Conservation (phyloP, 2,888 invertebrate species). For the Cremastinae sp. region DNA sequence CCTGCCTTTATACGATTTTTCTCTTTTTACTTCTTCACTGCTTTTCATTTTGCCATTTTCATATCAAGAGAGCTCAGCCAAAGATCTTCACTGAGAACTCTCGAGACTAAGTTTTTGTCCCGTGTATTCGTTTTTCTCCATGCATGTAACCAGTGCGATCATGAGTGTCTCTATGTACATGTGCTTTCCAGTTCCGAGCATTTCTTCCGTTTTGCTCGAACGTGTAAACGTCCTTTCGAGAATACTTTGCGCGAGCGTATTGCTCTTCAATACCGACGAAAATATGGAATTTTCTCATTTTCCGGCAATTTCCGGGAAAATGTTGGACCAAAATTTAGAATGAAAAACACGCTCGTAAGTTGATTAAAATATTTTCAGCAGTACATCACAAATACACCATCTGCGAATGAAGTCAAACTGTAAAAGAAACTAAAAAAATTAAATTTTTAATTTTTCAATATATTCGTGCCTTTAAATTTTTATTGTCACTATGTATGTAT, state of each 20-base stretch:
- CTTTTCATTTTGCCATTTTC: conserved; percentile 44
- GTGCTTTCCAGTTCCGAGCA: too few relatives aligned
- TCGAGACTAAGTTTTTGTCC: conserved; percentile 13
- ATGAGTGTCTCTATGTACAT: too few relatives aligned
- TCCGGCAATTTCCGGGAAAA: background rate
- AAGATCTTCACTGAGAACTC: conserved; percentile 15
- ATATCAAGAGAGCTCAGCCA: conserved; percentile 16
- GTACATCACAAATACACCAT: background rate
- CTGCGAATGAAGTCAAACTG: too few relatives aligned
- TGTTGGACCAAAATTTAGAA: background rate
- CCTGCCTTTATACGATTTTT: conserved; percentile 4
- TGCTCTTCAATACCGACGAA: conserved; percentile 7
- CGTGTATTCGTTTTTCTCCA: conserved; percentile 4
- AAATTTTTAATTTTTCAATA: too few relatives aligned
- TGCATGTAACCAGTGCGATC: background rate
- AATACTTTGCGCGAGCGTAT: background rate
- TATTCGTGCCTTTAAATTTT: background rate
- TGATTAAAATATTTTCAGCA: background rate
- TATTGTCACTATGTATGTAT: conserved; percentile 7
- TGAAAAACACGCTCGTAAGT: background rate
- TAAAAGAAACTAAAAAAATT: too few relatives aligned
- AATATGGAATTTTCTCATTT: conserved; percentile 39
- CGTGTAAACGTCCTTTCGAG: background rate
- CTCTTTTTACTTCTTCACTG: background rate
- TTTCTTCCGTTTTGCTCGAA: background rate